Evolutionary conservation across 2,888 invertebrate genomes (phyloP).

Genomic region (Drosophila histrio): DNA sequence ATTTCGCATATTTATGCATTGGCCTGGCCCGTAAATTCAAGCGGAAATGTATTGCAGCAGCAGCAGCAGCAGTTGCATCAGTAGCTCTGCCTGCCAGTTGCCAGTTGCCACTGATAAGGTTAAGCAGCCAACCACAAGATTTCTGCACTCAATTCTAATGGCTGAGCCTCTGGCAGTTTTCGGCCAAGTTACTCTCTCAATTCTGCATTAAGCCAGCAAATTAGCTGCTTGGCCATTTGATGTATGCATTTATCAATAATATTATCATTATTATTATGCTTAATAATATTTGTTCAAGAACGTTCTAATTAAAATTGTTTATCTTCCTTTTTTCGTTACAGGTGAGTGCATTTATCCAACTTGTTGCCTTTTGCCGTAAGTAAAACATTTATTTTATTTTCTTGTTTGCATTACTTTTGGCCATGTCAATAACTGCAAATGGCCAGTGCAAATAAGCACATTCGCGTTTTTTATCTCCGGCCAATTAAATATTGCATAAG

Average conservation of each 20-base stretch:
- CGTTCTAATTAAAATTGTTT: conserved; percentile 32
- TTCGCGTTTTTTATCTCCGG: background rate
- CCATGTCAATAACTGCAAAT: conserved; percentile 34
- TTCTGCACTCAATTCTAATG: conserved; percentile 43
- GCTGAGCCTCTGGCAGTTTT: conserved; percentile 11
- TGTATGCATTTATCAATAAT: background rate
- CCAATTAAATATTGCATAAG: background rate
- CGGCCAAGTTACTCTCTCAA: background rate
- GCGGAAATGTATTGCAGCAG: conserved; percentile 49
- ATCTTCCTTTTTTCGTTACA: conserved; percentile 39
- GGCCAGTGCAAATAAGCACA: conserved; percentile 20
- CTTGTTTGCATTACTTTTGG: conserved; percentile 25
- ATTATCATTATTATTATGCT: background rate
- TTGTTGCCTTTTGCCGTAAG: conserved; percentile 40
- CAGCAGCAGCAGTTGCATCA: background rate
- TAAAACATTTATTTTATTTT: conserved; percentile 40
- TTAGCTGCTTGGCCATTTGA: background rate
- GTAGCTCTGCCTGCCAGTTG: background rate
- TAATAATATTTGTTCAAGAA: conserved; percentile 12
- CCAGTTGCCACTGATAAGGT: conserved; percentile 37
- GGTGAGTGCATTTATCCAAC: conserved; percentile 60
- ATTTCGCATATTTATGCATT: conserved; percentile 65
- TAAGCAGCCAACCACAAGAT: conserved; percentile 43
- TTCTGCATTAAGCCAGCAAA: conserved; percentile 22
- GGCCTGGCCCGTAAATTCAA: conserved; percentile 61